Evolutionary conservation across 2,888 invertebrate genomes (phyloP).

Genomic region (Phortica magna): DNA sequence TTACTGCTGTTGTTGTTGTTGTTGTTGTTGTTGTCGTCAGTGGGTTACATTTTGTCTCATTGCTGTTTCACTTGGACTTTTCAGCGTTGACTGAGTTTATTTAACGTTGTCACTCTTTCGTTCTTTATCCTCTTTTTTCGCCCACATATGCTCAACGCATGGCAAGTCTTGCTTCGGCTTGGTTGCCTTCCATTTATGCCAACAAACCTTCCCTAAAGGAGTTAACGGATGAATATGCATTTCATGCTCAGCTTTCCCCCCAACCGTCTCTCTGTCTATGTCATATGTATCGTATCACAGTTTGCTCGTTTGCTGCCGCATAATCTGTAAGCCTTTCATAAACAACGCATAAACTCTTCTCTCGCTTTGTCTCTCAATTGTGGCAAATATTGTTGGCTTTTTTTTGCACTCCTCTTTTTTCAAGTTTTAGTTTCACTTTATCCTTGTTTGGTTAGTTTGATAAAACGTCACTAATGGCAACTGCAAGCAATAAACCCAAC

Average conservation of each 20-base stretch:
- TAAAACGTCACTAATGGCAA: background rate
- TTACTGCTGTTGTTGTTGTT: background rate
- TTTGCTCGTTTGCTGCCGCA: conserved; percentile 40
- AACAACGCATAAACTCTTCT: conserved; percentile 66
- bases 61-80: background rate
- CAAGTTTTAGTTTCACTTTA: conserved; percentile 4
- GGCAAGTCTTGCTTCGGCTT: no score
- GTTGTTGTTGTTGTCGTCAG: background rate
- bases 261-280: background rate
- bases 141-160: background rate
- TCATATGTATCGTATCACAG: background rate
- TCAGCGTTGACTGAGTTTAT: conserved; percentile 46
- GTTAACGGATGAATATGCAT: no score
- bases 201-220: no score
- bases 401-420: conserved; percentile 20
- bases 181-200: no score
- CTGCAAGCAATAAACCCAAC: background rate
- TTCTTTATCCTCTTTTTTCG: conserved; percentile 39
- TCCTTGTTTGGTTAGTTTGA: background rate
- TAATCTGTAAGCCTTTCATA: conserved; percentile 65
- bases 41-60: no score
- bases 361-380: conserved; percentile 56
- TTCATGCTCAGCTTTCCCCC: background rate
- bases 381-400: conserved; percentile 57
- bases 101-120: conserved; percentile 56